Evolutionary conservation across 1,140 invertebrate species (phyloP), one percentile per base, ranked within the genome.

Genomic region (Ceratosolen fusciceps): DNA sequence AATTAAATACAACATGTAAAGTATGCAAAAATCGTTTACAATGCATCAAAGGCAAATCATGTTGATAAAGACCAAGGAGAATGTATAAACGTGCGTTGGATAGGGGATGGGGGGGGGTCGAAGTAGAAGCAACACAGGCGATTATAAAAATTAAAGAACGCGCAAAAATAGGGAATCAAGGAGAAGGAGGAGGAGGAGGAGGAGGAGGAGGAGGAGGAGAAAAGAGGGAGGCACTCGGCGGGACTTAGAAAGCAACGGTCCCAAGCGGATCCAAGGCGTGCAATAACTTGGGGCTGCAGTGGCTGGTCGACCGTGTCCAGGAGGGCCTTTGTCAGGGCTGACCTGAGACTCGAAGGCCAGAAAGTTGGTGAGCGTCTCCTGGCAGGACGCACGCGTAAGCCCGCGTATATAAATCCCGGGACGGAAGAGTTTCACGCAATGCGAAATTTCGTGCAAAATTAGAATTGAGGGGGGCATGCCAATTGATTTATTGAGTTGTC

Each of bases 401-500:
- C n/a, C 67, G 10, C 16, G 29, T 19, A 43, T 19, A 62, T 62
- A 75, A 75, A 75, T 75, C 24, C 24, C 19, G 1, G 10, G 21
- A 21, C 54, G 52, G 31, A 24, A 34, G 65, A 77, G 52, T 77
- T 72, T 71, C 76, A 72, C 68, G 76, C 52, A 77, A 77, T 37
- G 65, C 65, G 75, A 52, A 71, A 78, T 72, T 78, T 78, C 43
- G 76, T 71, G 68, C 76, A 49, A 78, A 78, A 16, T 77, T 77
- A 37, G 10, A 3, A 12, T 3, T 19, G 67, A 26, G 52, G 24
- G 67, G 76, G 60, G 74, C 39, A 12, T 14, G 2, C 9, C 0
- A 9, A 21, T 12, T 78, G 76, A 78, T 78, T 78, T 78, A 78
- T 62, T 58, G 39, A 14, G 31, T 24, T 43, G 24, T 24, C 26